phyloP scores from a whole-genome alignment of 2,797 vertebrate genomes.

The Erethizon dorsatum region DNA sequence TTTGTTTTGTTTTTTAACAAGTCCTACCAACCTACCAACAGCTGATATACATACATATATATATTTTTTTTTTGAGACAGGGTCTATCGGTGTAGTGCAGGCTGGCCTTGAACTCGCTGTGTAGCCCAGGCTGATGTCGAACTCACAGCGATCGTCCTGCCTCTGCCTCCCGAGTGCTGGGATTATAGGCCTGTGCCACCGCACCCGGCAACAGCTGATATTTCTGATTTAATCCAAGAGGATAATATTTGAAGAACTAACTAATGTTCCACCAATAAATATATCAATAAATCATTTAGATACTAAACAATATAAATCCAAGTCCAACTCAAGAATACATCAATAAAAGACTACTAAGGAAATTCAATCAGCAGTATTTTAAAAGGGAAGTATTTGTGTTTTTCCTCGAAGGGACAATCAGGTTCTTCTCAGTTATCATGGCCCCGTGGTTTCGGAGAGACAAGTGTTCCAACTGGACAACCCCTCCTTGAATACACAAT shows the following conservation, averaged over 20 bases:
- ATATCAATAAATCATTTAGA: background rate
- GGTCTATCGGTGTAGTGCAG: background rate
- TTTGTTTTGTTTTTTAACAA: too few species aligned
- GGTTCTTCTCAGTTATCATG: background rate
- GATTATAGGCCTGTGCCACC: background rate
- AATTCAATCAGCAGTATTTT: background rate
- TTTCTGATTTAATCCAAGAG: background rate
- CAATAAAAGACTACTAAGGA: background rate
- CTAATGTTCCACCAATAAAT: background rate
- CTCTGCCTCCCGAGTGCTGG: background rate
- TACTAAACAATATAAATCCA: slow-evolving; percentile 7
- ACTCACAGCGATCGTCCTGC: background rate
- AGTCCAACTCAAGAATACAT: slow-evolving; percentile 35
- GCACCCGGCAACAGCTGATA: background rate
- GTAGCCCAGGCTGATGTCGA: background rate
- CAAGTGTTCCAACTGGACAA: background rate
- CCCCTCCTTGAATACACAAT: background rate
- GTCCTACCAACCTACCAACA: too few species aligned
- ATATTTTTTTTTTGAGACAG: background rate
- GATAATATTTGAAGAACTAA: slow-evolving; percentile 7
- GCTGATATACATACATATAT: too few species aligned
- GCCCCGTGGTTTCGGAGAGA: background rate
- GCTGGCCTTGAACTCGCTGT: background rate
- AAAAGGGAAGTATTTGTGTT: background rate
- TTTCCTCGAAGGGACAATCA: slow-evolving; percentile 28